A percentile compares a stretch with the other conserved stretches of the same genome.
phyloP scores from a whole-genome alignment of 2,113 vertebrate species.

The Petroica traversi region DNA sequence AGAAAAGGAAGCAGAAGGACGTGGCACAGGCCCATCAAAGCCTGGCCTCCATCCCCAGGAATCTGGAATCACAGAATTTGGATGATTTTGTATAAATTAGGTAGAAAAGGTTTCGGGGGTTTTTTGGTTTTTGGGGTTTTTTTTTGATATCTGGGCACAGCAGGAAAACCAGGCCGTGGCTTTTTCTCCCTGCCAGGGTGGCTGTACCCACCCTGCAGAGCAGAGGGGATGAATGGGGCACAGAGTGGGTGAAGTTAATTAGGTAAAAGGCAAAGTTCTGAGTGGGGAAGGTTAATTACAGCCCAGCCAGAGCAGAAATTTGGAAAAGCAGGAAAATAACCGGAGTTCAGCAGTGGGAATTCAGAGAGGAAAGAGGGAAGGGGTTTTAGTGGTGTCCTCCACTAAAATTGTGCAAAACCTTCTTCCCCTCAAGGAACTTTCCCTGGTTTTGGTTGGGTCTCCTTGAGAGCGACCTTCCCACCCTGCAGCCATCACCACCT shows the following conservation, averaged over 20 bases:
- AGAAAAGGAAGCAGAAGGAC: no score
- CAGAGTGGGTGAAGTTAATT: not conserved
- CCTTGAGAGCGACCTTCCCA: not conserved
- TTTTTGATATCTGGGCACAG: no score
- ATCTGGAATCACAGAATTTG: no score
- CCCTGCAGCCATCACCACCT: not conserved
- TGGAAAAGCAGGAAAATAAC: not conserved
- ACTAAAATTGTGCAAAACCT: not conserved
- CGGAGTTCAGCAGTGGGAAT: not conserved
- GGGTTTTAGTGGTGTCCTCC: fast-evolving
- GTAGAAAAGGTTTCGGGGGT: no score
- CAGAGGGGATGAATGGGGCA: not conserved
- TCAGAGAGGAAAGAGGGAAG: not conserved
- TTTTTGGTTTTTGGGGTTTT: no score
- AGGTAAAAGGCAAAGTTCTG: no score
- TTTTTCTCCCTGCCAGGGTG: not conserved
- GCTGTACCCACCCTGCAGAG: not conserved
- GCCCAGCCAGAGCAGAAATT: not conserved
- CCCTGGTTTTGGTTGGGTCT: not conserved
- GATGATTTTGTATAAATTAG: fast-evolving
- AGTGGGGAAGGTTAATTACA: not conserved
- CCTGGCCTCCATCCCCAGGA: not conserved
- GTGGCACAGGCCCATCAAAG: fast-evolving
- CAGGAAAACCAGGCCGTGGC: not conserved
- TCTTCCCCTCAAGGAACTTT: fast-evolving